phyloP scores from a whole-genome alignment of 2,888 invertebrate species.

The Ochropacha duplaris region DNA sequence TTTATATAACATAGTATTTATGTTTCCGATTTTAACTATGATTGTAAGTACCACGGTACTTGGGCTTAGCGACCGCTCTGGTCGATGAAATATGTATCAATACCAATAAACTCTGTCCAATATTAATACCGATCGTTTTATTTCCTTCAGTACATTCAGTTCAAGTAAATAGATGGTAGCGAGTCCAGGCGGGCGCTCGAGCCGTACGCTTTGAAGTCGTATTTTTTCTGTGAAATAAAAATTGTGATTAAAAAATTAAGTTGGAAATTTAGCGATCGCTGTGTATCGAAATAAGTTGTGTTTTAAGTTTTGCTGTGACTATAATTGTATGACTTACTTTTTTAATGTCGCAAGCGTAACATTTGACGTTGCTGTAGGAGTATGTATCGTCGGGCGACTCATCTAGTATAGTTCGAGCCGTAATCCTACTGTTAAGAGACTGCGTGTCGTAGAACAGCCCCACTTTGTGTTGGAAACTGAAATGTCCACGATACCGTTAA shows the following conservation, averaged over 20 bases:
- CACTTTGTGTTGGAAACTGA: constrained; percentile 69
- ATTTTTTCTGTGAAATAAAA: constrained; percentile 48
- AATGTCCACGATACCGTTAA: neutral
- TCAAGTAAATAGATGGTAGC: constrained; percentile 48
- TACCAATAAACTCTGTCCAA: constrained; percentile 80
- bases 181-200: constrained; percentile 32
- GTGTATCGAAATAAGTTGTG: neutral
- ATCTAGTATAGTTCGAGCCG: constrained; percentile 41
- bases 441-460: constrained; percentile 62
- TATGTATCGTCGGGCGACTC: constrained; percentile 37
- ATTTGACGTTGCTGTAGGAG: constrained; percentile 52
- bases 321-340: constrained; percentile 34
- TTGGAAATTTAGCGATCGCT: neutral
- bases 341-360: constrained; percentile 67
- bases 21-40: constrained; percentile 71
- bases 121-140: constrained; percentile 50
- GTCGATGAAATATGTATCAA: constrained; percentile 67
- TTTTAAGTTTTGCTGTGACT: neutral
- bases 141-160: constrained; percentile 34
- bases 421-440: constrained; percentile 43
- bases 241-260: constrained; percentile 3
- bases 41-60: constrained; percentile 36
- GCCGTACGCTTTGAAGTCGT: constrained; percentile 32
- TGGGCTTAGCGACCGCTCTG: constrained; percentile 28
- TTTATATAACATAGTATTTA: constrained; percentile 80